Conservation (phyloP, 2,113 vertebrate genomes). For the Cisticola juncidis region DNA sequence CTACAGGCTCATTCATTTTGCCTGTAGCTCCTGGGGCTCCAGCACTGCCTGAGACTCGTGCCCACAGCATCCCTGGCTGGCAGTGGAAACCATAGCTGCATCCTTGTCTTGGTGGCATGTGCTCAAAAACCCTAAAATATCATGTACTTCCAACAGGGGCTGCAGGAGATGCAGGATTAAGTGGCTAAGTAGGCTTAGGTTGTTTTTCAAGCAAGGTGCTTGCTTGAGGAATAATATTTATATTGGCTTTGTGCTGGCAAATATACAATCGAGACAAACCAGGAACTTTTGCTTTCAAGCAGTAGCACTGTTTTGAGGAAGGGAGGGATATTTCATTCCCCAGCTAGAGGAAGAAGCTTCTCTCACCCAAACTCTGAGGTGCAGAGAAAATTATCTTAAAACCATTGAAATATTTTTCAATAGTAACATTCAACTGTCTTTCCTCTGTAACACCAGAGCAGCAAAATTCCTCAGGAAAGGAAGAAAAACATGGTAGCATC, state of each 20-base stretch:
- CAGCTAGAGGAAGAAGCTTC: neutral
- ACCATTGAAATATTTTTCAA: constrained; percentile 24
- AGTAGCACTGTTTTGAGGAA: neutral
- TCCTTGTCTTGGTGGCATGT: neutral
- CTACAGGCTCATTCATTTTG: neutral
- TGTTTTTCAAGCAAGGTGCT: constrained; percentile 43
- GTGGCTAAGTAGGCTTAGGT: constrained; percentile 50
- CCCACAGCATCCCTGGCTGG: neutral
- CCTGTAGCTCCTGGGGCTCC: neutral
- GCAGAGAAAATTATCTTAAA: neutral
- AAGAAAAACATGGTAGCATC: neutral
- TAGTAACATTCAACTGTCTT: neutral
- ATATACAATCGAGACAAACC: constrained; percentile 58
- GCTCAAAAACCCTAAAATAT: constrained; percentile 1
- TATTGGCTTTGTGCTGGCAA: constrained; percentile 56
- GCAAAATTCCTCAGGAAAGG: neutral
- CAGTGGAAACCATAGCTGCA: neutral
- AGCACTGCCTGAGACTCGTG: neutral
- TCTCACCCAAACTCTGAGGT: constrained; percentile 7
- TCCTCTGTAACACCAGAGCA: neutral
- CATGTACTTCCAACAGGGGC: neutral
- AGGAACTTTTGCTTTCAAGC: constrained; percentile 30
- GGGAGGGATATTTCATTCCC: constrained; percentile 16
- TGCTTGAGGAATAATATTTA: constrained; percentile 67
- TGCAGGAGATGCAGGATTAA: constrained; percentile 42